phyloP scores from a whole-genome alignment of 2,113 vertebrate genomes.

The Malurus melanocephalus region DNA sequence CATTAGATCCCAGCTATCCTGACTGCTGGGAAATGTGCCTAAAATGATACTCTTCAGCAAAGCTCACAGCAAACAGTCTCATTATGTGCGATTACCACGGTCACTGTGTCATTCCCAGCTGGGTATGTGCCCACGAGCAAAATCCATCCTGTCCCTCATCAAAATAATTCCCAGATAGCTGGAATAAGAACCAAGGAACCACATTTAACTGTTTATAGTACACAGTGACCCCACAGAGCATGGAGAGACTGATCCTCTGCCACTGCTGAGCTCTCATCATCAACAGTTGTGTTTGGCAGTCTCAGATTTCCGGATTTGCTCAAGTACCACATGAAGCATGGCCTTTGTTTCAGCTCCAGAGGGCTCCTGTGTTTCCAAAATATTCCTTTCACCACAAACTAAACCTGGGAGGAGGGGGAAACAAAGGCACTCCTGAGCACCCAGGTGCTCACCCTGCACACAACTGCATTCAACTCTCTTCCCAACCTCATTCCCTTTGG shows the following conservation, averaged over 20 bases:
- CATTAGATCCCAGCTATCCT: background rate
- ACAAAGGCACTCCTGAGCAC: background rate
- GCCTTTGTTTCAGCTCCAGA: background rate
- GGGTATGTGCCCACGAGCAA: background rate
- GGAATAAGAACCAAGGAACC: background rate
- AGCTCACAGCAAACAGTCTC: background rate
- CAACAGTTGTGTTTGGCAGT: background rate
- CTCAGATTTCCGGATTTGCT: background rate
- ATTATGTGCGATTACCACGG: background rate
- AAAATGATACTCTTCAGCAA: background rate
- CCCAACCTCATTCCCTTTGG: background rate
- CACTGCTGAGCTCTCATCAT: background rate
- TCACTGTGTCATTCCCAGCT: background rate
- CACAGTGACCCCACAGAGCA: background rate
- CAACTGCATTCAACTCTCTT: background rate
- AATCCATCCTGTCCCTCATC: rapidly evolving
- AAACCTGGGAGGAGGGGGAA: background rate
- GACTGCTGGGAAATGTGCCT: background rate
- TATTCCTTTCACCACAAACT: background rate
- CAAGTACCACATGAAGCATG: background rate
- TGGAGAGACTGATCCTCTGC: background rate
- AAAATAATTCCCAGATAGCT: background rate
- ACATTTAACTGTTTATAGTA: background rate
- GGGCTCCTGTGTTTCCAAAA: background rate
- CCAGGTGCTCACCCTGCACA: background rate